Base-by-base conservation (phyloP, 2,113 vertebrate genomes). In the Siniperca chuatsi region DNA sequence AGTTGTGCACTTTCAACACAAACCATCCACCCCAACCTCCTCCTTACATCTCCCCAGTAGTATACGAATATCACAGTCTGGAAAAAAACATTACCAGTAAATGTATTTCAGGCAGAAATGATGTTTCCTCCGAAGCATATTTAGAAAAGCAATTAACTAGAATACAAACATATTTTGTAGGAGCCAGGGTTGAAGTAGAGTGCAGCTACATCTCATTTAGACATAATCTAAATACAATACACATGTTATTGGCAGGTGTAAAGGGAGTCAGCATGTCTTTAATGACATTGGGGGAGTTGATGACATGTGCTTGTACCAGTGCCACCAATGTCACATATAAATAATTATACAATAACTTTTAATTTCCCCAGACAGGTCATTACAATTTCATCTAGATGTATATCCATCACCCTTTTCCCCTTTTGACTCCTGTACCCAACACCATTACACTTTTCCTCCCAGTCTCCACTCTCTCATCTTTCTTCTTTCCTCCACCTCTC, bases 351-450 rank as follows among this genome's bases (percentile, higher is more conserved):
- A 72, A 84, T 89, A 89, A 87, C 72, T 84, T 90, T 86, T 93
- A 83, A 92, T 91, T 92, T 90, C 90, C 90, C 84, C 46, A 2
- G 86, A 78, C 81, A 87, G 52, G 78, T 91, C 79, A 89, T 92
- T 88, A 88, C 81, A 58, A 29, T 71, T 83, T 82, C 61, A 86
- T 79, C 64, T 61, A 9, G 84, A 83, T 67, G 25, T 75, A 70
- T 83, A 90, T 85, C 89, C 75, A 83, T 89, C 90, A 81, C 21
- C 58, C 64, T 57, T 70, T 74, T 57, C 79, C 75, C 67, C 69
- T 79, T 58, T 62, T 75, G 52, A 62, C 84, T 79, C 77, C 55
- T 16, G 46, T 44, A 48, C 66, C 55, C 75, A 74, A 77, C 76
- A 66, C 88, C 74, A 91, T 91, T 75, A 80, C 64, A 70, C 75